Evolutionary conservation across 2,113 vertebrate genomes (phyloP).

Genomic region (Oryzias curvinotus): DNA sequence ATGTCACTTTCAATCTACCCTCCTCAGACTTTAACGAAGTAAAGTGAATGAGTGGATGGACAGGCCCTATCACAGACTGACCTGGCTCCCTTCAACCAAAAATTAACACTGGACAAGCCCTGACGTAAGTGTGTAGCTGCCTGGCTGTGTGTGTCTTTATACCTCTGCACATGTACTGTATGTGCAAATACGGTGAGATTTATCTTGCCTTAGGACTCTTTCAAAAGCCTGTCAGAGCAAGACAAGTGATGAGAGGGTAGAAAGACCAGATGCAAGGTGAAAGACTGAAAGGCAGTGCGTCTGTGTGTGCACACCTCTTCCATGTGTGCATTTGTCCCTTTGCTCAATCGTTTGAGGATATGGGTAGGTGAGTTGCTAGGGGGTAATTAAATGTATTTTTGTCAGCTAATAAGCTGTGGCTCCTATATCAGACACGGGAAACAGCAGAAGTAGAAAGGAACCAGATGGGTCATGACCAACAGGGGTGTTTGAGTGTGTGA

Average conservation of each 20-base stretch:
- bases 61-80: constrained; percentile 47
- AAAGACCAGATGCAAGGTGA: constrained; percentile 47
- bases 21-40: constrained; percentile 57
- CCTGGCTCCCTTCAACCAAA: constrained; percentile 20
- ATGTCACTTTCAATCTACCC: constrained; percentile 66
- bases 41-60: constrained; percentile 55
- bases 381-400: constrained; percentile 71
- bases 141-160: constrained; percentile 29
- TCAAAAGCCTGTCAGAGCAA: constrained; percentile 54
- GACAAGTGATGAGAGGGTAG: constrained; percentile 43
- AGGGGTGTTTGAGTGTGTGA: constrained; percentile 60
- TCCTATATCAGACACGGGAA: constrained; percentile 58
- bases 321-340: constrained; percentile 10
- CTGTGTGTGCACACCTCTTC: constrained; percentile 1
- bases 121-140: constrained; percentile 2
- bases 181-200: constrained; percentile 42
- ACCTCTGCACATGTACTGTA: constrained; percentile 13
- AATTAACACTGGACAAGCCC: constrained; percentile 32
- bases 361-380: constrained; percentile 44
- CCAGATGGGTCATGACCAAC: constrained; percentile 65
- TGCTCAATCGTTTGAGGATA: constrained; percentile 39
- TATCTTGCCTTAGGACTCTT: constrained; percentile 46
- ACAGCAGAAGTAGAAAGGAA: constrained; percentile 61
- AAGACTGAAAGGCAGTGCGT: constrained; percentile 31
- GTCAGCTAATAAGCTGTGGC: constrained; percentile 53